These are phyloP conservation scores for Fregetta grallaria DNA, from an alignment of 2,113 vertebrate species.

Conservation along the genomic window DNA sequence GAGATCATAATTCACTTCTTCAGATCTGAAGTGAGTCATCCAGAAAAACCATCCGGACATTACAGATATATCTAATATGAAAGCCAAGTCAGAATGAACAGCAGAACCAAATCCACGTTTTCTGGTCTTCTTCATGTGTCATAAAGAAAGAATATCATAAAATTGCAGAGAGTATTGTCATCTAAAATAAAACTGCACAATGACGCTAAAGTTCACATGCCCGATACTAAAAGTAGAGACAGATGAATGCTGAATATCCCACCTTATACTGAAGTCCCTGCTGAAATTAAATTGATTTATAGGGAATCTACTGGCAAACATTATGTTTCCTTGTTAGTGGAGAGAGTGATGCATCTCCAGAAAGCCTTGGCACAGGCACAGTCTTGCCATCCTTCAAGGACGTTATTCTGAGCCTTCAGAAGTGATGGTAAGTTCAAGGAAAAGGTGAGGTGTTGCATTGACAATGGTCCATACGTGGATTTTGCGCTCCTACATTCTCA, in stretches of 20 bases:
- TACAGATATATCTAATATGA: background rate
- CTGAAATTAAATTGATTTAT: background rate
- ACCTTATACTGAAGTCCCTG: background rate
- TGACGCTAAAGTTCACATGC: background rate
- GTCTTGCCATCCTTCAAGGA: background rate
- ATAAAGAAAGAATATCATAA: background rate
- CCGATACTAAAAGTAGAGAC: accelerated
- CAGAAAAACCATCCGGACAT: background rate
- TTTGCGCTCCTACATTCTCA: background rate
- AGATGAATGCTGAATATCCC: background rate
- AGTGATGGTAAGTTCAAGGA: background rate
- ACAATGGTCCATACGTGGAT: accelerated
- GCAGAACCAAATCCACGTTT: background rate
- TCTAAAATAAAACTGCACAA: background rate
- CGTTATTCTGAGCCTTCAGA: background rate
- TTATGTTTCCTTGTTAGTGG: background rate
- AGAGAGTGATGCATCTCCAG: background rate
- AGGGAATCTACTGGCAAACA: background rate
- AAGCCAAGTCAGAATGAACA: background rate
- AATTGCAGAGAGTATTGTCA: background rate
- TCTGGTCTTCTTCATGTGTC: constrained; percentile 18
- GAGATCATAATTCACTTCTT: background rate
- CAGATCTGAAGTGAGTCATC: constrained; percentile 50
- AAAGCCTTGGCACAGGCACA: background rate
- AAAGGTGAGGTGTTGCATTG: background rate